Evolutionary conservation across 2,888 invertebrate genomes (phyloP).

Genomic region (Troides helena): DNA sequence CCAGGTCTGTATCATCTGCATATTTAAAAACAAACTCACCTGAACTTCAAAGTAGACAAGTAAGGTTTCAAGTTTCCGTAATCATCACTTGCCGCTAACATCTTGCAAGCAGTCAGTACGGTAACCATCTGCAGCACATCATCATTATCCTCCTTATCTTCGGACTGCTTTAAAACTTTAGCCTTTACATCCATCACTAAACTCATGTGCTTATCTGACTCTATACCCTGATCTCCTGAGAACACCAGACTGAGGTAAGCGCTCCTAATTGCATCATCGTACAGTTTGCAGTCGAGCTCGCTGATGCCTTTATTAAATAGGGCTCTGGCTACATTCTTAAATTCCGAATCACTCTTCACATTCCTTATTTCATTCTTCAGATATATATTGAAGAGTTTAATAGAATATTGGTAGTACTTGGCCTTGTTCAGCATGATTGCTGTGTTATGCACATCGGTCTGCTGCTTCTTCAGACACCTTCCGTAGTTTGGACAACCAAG

Average conservation of each 20-base stretch:
- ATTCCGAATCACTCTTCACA: conserved; percentile 40
- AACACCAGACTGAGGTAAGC: conserved; percentile 62
- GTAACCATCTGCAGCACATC: conserved; percentile 49
- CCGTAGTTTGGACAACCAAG: conserved; percentile 53
- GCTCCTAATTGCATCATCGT: conserved; percentile 51
- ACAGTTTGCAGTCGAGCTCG: conserved; percentile 55
- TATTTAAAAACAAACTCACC: conserved; percentile 42
- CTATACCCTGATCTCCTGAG: conserved; percentile 46
- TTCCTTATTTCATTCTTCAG: conserved; percentile 51
- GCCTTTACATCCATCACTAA: conserved; percentile 68
- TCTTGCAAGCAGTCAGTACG: conserved; percentile 48
- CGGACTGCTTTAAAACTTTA: conserved; percentile 49
- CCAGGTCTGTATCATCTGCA: no score
- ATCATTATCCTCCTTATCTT: conserved; percentile 35
- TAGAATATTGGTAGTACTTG: conserved; percentile 51
- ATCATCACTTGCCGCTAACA: conserved; percentile 36
- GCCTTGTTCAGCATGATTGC: conserved; percentile 60
- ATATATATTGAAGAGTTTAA: conserved; percentile 60
- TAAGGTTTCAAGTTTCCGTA: conserved; percentile 54
- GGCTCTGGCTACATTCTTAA: conserved; percentile 59
- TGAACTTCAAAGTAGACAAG: conserved; percentile 51
- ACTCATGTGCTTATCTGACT: conserved; percentile 60
- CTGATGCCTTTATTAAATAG: conserved; percentile 70
- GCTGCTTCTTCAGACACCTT: conserved; percentile 58
- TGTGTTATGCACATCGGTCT: conserved; percentile 64